Conservation (phyloP, 2,888 invertebrate genomes). For the Rhodophaea formosa region DNA sequence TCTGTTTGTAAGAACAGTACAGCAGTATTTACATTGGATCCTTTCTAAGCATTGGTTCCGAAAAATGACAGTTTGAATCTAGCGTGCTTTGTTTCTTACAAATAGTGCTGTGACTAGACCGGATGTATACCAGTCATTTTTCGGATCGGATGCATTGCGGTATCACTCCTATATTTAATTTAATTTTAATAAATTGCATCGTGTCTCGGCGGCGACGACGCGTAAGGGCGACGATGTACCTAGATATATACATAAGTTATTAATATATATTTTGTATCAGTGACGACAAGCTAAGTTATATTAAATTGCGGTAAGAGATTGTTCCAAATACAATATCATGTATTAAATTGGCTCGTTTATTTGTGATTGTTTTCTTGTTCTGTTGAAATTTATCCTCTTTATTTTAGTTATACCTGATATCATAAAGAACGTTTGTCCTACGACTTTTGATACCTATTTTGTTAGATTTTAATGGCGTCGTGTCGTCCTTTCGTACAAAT, state of each 20-base stretch:
- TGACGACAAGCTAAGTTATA: conserved; percentile 71
- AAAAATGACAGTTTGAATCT: too few relatives aligned
- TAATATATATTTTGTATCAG: conserved; percentile 74
- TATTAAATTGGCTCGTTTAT: conserved; percentile 42
- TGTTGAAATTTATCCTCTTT: background rate
- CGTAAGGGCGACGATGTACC: conserved; percentile 36
- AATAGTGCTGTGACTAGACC: too few relatives aligned
- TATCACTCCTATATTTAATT: background rate
- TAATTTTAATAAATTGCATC: background rate
- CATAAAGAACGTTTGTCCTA: too few relatives aligned
- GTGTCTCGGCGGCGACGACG: conserved; percentile 37
- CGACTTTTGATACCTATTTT: too few relatives aligned
- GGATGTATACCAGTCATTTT: background rate
- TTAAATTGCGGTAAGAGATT: conserved; percentile 63
- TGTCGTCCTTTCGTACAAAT: too few relatives aligned
- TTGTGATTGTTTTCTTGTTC: conserved; percentile 25
- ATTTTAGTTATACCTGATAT: too few relatives aligned
- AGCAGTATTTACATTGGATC: too few relatives aligned
- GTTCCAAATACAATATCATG: conserved; percentile 76
- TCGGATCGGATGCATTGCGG: background rate
- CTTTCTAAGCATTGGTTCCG: too few relatives aligned
- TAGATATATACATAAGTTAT: conserved; percentile 63
- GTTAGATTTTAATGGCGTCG: too few relatives aligned
- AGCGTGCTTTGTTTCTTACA: too few relatives aligned
- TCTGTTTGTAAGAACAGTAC: background rate